Evolutionary conservation across 2,797 vertebrate species (phyloP), one percentile per base, ranked within the genome.

Genomic region (Acropternis orthonyx): DNA sequence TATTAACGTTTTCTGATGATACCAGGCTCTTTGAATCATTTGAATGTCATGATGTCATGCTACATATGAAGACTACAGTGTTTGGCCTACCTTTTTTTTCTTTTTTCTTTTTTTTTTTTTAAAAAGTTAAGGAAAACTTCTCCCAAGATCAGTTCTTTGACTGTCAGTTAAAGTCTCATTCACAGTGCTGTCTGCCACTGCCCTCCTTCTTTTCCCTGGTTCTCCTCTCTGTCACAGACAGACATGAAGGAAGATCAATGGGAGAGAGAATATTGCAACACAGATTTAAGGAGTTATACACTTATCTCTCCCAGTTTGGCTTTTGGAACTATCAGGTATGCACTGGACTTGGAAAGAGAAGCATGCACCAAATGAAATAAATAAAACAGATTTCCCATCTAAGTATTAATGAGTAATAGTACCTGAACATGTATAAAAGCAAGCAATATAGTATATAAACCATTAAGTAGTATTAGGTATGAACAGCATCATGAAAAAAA

Each of bases 221-320:
- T 81, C 23, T 79, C 16, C 32, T 41, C 46, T 77, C 55, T 9
- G 14, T 36, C 49, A 51, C 48, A 59, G n/a, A 43, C 17, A 58
- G 6, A 52, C 8, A 12, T 5, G 17, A 54, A 91, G 15, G 18
- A 67, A 63, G 18, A n/a, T 16, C 39, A 72, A 12, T 2, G 4
- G 15, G 13, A 77, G 6, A 66, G n/a, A 61, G 9, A 72, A 8
- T 0, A 65, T n/a, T 2, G 0, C 10, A 59, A n/a, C 3, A 4
- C 3, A 51, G 39, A 75, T 39, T 76, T 36, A 55, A 68, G 14
- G 32, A 82, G 27, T 56, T 84, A 44, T 3, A 49, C 23, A 16
- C 16, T 63, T 16, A 61, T 12, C 7, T 74, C 37, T 62, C 12
- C 9, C 14, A 32, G 0, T 63, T 85, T 59, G 59, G 9, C 16